Evolutionary conservation across 2,888 invertebrate genomes (phyloP), one percentile per base, ranked within the genome.

Genomic region (Conomelus anceps): DNA sequence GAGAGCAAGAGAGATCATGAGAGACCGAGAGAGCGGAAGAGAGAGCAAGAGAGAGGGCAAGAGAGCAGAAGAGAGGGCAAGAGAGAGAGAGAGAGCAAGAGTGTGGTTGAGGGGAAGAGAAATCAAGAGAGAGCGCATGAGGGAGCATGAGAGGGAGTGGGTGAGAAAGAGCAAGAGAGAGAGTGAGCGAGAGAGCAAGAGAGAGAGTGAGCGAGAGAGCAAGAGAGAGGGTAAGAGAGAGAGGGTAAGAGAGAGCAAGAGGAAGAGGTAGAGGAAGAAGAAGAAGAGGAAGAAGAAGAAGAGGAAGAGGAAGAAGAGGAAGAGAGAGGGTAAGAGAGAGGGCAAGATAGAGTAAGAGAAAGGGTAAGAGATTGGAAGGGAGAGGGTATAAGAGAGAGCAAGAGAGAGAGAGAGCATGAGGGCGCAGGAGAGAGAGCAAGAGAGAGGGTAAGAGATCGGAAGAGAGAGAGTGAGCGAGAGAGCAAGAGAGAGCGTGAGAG

Each of bases 1-100:
- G 24, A 24, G 20, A 23, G 23, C 23, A 87, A 24, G 23, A 22
- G n/a, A 24, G 20, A 87, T 22, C 22, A n/a, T 20, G 22, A 6
- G 88, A 91, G 91, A 91, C 90, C 91, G 90, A 86, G 86, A 86
- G n/a, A n/a, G 85, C 9, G 41, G 17, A 20, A 41, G 22, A 23
- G 22, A 22, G 22, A 9, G 34, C 13, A 23, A 23, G 11, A 23
- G 24, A 23, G n/a, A 87, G 87, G 9, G 87, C 6, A 22, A 23
- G 1, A 24, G 34, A 9, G 34, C 13, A 23, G 87, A 6, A 23
- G 24, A 23, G n/a, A 87, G 87, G 9, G 87, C 6, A 22, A 23
- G 1, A 24, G 24, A 26, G 20, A 22, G 17, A 24, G 26, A 24
- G 11, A 87, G 9, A n/a, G n/a, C n/a, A n/a, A n/a, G n/a, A n/a